These are phyloP conservation scores for Takifugu rubripes DNA, from an alignment of 2,797 vertebrate species.

Conservation along the genomic window DNA sequence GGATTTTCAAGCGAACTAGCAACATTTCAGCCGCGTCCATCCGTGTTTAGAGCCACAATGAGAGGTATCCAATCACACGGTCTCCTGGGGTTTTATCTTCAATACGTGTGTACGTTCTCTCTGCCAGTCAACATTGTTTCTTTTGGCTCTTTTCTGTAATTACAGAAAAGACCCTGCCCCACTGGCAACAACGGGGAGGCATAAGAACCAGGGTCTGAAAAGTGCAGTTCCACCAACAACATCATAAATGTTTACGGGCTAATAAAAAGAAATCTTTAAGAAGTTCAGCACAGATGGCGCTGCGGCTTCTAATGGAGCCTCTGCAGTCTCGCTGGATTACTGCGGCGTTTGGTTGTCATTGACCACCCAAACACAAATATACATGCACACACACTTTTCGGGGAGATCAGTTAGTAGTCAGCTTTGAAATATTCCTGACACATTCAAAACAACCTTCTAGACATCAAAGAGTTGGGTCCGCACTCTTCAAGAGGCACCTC, in stretches of 20 bases:
- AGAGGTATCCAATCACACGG: conserved; percentile 20
- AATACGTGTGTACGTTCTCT: background rate
- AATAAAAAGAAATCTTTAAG: conserved; percentile 43
- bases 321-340: conserved; percentile 15
- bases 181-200: conserved; percentile 19
- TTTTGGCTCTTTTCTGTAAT: conserved; percentile 1
- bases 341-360: background rate
- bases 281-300: conserved; percentile 33
- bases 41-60: conserved; percentile 1
- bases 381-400: background rate
- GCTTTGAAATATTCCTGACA: conserved; percentile 61
- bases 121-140: background rate
- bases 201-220: conserved; percentile 31
- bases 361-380: too few species aligned
- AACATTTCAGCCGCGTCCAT: conserved; percentile 3
- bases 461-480: conserved; percentile 63
- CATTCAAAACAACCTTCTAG: conserved; percentile 58
- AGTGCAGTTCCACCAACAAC: conserved; percentile 29
- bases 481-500: conserved; percentile 54
- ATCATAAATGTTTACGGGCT: conserved; percentile 50
- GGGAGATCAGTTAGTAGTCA: conserved; percentile 39
- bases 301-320: conserved; percentile 36
- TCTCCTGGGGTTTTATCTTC: background rate
- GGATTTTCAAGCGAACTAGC: conserved; percentile 11
- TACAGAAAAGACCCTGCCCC: background rate